Evolutionary conservation across 2,797 vertebrate species (phyloP).

Genomic region (Poecilia velifera): DNA sequence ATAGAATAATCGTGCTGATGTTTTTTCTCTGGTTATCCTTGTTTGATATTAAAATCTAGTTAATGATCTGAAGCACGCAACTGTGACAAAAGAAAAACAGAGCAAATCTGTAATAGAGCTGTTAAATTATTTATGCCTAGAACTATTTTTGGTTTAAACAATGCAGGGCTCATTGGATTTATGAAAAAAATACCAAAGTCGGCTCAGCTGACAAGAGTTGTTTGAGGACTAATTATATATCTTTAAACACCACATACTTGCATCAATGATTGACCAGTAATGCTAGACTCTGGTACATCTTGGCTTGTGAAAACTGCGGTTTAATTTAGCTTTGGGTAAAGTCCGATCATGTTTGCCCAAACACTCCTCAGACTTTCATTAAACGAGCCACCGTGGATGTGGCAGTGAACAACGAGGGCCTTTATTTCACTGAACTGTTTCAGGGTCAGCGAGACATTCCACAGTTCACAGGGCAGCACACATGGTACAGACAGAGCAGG

Average conservation of each 20-base stretch:
- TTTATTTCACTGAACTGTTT: constrained; percentile 70
- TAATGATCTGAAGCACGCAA: neutral
- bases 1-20: neutral
- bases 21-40: neutral
- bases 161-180: neutral
- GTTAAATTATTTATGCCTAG: neutral
- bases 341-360: constrained; percentile 47
- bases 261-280: constrained; percentile 16
- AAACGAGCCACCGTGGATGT: constrained; percentile 54
- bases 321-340: constrained; percentile 31
- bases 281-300: constrained; percentile 15
- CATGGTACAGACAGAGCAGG: constrained; percentile 44
- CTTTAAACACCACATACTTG: neutral
- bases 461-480: constrained; percentile 62
- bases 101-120: neutral
- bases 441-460: constrained; percentile 76
- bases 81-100: neutral
- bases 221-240: neutral
- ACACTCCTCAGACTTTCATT: constrained; percentile 69
- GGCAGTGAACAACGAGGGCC: constrained; percentile 71
- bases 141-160: neutral
- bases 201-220: neutral
- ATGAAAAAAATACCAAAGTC: neutral
- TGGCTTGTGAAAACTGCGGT: constrained; percentile 13
- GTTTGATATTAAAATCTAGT: too few relatives aligned